A percentile compares a stretch with the other conserved stretches of the same genome.
phyloP scores from a whole-genome alignment of 2,113 vertebrate genomes.

The Siphamia tubifer region DNA sequence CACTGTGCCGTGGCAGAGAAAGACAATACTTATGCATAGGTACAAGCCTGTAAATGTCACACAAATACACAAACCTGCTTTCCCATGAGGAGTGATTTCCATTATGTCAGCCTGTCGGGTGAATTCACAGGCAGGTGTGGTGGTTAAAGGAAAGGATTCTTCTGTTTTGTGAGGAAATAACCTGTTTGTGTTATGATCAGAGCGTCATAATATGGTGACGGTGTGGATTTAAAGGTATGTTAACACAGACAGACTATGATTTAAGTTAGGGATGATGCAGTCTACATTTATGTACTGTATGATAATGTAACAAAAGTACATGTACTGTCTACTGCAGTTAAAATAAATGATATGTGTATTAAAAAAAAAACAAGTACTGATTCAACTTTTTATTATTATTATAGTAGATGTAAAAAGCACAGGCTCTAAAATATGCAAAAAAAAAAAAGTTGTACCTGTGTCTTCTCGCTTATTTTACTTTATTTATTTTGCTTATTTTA shows the following conservation, averaged over 20 bases:
- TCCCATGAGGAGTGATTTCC: background rate
- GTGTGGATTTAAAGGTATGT: constrained; percentile 9
- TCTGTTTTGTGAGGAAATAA: background rate
- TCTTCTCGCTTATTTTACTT: no score
- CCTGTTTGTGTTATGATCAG: background rate
- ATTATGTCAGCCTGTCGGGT: background rate
- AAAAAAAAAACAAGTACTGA: no score
- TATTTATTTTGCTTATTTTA: no score
- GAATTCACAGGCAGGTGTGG: background rate
- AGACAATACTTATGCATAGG: background rate
- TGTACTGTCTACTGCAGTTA: no score
- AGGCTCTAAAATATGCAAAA: no score
- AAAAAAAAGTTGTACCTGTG: no score
- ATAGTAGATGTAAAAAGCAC: no score
- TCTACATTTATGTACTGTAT: background rate
- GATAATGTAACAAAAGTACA: no score
- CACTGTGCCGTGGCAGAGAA: background rate
- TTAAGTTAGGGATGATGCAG: background rate
- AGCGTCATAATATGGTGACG: background rate
- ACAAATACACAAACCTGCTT: background rate
- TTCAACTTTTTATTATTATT: no score
- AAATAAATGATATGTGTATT: no score
- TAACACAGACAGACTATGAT: background rate
- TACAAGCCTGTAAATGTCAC: background rate
- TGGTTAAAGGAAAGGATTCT: background rate